Evolutionary conservation across 2,888 invertebrate species (phyloP).

Genomic region (Phlogophora meticulosa): DNA sequence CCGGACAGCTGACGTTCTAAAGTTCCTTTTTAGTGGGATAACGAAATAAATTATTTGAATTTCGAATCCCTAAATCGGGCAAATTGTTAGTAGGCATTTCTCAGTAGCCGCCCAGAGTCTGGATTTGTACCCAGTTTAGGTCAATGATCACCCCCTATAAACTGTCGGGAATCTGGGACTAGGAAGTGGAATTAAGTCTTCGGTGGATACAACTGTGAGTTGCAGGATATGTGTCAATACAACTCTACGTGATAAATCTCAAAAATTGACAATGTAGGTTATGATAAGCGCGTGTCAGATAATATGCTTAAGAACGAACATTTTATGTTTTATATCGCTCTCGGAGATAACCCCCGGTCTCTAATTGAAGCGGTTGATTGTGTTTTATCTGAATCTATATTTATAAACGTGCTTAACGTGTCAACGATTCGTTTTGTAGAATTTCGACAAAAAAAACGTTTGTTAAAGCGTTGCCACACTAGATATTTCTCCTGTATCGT

Average conservation of each 20-base stretch:
- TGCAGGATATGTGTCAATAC: neutral
- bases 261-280: constrained; percentile 49
- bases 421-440: neutral
- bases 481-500: too few relatives aligned
- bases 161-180: neutral
- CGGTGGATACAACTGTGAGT: too few relatives aligned
- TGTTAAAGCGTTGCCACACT: too few relatives aligned
- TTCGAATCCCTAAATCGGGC: neutral
- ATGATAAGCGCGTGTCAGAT: constrained; percentile 50
- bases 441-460: too few relatives aligned
- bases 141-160: neutral
- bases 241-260: constrained; percentile 56
- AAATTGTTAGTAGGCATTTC: neutral
- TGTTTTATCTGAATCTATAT: constrained; percentile 34
- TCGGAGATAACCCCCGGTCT: constrained; percentile 54
- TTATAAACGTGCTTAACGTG: constrained; percentile 27
- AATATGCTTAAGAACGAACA: constrained; percentile 39
- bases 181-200: too few relatives aligned
- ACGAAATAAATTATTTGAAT: too few relatives aligned
- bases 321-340: constrained; percentile 16
- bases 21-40: too few relatives aligned
- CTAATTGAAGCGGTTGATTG: constrained; percentile 35
- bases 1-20: too few relatives aligned
- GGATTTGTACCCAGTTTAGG: neutral
- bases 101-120: neutral